phyloP scores from a whole-genome alignment of 2,113 vertebrate genomes.

The Cyanistes caeruleus region DNA sequence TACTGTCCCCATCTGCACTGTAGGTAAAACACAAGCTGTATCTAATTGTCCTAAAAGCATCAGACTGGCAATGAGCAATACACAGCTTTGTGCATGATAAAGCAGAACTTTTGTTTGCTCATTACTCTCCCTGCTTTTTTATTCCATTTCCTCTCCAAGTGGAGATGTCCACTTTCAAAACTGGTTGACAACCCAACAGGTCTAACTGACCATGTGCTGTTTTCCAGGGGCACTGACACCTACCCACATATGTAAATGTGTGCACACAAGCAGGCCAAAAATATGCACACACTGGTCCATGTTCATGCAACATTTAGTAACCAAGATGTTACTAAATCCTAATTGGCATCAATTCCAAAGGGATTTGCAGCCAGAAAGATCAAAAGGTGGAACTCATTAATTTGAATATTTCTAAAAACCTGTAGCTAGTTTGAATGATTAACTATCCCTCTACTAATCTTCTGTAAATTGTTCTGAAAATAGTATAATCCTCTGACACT shows the following conservation, averaged over 20 bases:
- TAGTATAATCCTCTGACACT: neutral
- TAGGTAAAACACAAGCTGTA: neutral
- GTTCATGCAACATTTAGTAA: neutral
- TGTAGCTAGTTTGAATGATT: slow-evolving; percentile 36
- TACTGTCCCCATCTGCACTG: neutral
- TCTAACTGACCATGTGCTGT: neutral
- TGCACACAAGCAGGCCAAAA: fast-evolving
- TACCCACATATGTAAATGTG: neutral
- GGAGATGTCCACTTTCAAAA: neutral
- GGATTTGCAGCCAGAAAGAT: slow-evolving; percentile 18
- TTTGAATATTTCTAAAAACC: slow-evolving; percentile 42
- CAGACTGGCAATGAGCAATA: fast-evolving
- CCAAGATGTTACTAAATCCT: neutral
- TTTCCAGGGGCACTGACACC: neutral
- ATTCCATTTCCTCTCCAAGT: neutral
- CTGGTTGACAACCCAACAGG: neutral
- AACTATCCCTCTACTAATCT: slow-evolving; percentile 45
- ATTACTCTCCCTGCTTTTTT: neutral
- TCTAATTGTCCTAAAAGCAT: neutral
- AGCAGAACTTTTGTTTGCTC: neutral
- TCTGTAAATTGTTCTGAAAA: slow-evolving; percentile 43
- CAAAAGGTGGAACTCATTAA: slow-evolving; percentile 50
- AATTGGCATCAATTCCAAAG: neutral
- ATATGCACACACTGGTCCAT: neutral
- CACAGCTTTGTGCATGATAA: neutral